Base-by-base conservation (phyloP, 2,888 invertebrate species). In the Agonopterix alstromeriana region DNA sequence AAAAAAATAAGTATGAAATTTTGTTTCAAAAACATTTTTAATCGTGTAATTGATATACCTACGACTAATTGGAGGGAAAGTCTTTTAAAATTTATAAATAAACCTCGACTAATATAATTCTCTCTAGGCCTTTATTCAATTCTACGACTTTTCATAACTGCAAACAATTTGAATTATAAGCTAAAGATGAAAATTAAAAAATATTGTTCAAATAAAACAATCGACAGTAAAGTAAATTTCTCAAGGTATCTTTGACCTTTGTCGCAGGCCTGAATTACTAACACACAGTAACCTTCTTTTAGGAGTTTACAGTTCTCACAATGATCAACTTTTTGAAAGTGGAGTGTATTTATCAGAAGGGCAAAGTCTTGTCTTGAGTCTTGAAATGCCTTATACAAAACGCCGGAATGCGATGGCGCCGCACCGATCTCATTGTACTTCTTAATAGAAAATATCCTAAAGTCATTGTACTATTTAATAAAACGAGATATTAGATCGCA, bases 391-490 rank as follows among this genome's bases (percentile, higher is more conserved):
- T 12, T 35, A 53, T 53, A 61, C 60, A 63, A 63, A 27, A 58
- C 57, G 58, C 53, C 40, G 60, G 60, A 61, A 64, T 67, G 45
- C 45, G 50, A 49, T 44, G 55, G 53, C 52, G 55, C 54, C 53
- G 49, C 48, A 38, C 2, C 9, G 38, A 3, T 38, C 38, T 49
- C 48, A 50, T 51, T 49, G 48, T 42, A 49, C 42, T 46, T 42
- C 36, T 10, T 17, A 10, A 62, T 65, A 73, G 75, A 76, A 77
- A 76, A 66, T 62, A 56, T 61, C 63, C 62, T 61, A 65, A 42
- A 75, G 75, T 77, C 74, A 78, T 64, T 71, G 67, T 60, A 55
- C 65, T 69, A 74, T 71, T 71, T 67, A 68, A 74, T 71, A 53
- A 50, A 27, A 49, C 52, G 56, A 52, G 57, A 57, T 51, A 38